These are phyloP conservation scores for Accipiter virgatus DNA, from an alignment of 2,113 vertebrate genomes.

Conservation along the genomic window DNA sequence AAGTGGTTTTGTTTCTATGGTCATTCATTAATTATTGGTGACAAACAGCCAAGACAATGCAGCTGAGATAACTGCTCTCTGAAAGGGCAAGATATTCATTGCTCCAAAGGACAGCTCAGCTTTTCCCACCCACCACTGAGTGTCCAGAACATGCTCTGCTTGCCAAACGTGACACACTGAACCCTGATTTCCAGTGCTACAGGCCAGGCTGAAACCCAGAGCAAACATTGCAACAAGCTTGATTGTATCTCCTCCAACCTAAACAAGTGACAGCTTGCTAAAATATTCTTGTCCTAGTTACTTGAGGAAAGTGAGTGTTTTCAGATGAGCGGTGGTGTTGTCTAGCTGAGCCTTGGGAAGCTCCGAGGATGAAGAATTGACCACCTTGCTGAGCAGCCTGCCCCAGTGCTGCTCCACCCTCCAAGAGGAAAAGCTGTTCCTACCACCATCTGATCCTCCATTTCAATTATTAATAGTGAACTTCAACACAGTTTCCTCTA, in stretches of 20 bases:
- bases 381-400: background rate
- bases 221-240: background rate
- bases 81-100: background rate
- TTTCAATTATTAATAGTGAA: background rate
- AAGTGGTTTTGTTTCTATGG: background rate
- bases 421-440: background rate
- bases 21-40: background rate
- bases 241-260: background rate
- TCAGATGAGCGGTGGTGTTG: background rate
- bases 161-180: background rate
- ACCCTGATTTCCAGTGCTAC: background rate
- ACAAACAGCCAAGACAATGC: background rate
- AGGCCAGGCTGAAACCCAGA: background rate
- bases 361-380: background rate
- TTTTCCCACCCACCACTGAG: background rate
- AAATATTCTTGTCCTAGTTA: background rate
- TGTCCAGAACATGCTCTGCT: background rate
- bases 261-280: background rate
- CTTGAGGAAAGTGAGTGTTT: background rate
- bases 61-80: background rate
- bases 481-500: constrained; percentile 3
- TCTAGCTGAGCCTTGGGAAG: background rate
- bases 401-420: background rate
- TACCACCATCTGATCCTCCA: background rate
- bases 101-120: background rate